Evolutionary conservation across 37 sponge, comb jelly and placozoan species (phyloP).

Genomic region (Diacarnus erythraeanus): DNA sequence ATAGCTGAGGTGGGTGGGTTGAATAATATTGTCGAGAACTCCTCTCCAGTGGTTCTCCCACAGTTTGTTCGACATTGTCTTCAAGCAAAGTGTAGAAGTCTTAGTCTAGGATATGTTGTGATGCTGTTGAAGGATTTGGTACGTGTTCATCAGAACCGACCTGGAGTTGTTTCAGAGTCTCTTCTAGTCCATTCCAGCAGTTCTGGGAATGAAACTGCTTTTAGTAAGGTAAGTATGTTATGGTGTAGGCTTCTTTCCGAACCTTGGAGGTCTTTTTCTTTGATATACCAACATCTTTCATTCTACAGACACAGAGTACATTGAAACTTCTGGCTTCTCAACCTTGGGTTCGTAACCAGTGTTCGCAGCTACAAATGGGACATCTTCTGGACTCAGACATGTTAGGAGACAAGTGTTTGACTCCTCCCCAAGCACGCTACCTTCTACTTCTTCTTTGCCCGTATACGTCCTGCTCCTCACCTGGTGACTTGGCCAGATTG

Average conservation of each 20-base stretch:
- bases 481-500: background rate
- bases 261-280: background rate
- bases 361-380: slow-evolving; percentile 27
- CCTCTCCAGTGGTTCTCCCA: slow-evolving; percentile 25
- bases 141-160: slow-evolving; percentile 21
- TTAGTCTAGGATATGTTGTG: slow-evolving; percentile 40
- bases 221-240: background rate
- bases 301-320: slow-evolving; percentile 27
- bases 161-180: background rate
- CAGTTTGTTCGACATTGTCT: slow-evolving; percentile 61
- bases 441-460: slow-evolving; percentile 65
- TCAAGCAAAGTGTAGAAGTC: slow-evolving; percentile 47
- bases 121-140: slow-evolving; percentile 67
- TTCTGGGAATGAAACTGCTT: slow-evolving; percentile 1
- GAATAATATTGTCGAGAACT: background rate
- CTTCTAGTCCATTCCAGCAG: background rate
- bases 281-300: background rate
- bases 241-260: no score
- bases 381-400: slow-evolving; percentile 68
- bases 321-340: slow-evolving; percentile 74
- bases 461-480: slow-evolving; percentile 8
- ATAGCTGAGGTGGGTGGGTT: background rate
- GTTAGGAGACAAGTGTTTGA: slow-evolving; percentile 65
- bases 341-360: slow-evolving; percentile 84
- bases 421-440: slow-evolving; percentile 58